These are phyloP conservation scores for Lacerta viridis DNA, from an alignment of 2,797 vertebrate species.

Conservation along the genomic window DNA sequence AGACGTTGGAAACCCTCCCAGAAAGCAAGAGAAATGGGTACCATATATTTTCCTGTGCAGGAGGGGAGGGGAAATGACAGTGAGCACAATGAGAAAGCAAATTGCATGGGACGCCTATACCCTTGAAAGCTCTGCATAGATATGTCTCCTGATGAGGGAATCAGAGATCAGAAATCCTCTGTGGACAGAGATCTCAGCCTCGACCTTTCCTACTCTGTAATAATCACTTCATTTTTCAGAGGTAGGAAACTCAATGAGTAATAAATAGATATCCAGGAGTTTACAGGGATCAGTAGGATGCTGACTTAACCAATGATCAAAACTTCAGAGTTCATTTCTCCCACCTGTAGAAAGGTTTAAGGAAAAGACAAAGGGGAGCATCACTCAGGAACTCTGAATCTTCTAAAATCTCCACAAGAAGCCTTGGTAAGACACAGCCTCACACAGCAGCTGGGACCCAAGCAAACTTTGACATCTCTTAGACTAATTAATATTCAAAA, in stretches of 20 bases:
- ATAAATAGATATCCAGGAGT: neutral
- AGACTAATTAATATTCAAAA: neutral
- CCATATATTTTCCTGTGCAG: neutral
- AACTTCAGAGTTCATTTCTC: neutral
- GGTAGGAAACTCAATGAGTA: neutral
- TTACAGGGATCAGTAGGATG: neutral
- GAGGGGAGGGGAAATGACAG: neutral
- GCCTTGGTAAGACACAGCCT: neutral
- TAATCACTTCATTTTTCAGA: neutral
- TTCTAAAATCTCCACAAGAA: neutral
- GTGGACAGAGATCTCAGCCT: neutral
- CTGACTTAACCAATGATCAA: neutral
- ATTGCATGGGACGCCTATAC: neutral
- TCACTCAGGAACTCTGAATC: too few relatives aligned
- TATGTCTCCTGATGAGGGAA: neutral
- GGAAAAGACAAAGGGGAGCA: too few relatives aligned
- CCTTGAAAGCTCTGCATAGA: neutral
- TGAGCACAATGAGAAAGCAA: neutral
- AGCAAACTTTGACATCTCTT: neutral
- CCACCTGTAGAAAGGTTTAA: neutral
- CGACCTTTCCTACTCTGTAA: neutral
- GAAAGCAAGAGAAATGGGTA: neutral
- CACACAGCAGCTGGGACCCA: neutral
- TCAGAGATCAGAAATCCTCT: neutral
- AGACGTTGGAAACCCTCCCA: too few relatives aligned